These are phyloP conservation scores for Platyrinchus mystaceus DNA, from an alignment of 2,797 vertebrate species.

Conservation along the genomic window DNA sequence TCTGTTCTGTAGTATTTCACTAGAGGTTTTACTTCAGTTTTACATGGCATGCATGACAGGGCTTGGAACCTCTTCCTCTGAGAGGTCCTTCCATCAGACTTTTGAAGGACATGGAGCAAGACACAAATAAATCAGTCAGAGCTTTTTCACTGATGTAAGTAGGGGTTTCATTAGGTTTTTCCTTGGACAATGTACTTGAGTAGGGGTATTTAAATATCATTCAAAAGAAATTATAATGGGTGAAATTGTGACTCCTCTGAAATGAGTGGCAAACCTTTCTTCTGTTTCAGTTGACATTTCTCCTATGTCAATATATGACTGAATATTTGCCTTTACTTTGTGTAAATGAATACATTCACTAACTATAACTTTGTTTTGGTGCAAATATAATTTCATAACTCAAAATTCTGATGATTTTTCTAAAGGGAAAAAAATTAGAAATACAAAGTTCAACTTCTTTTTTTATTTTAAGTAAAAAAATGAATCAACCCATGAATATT, in stretches of 20 bases:
- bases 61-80: neutral
- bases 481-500: neutral
- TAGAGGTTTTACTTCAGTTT: neutral
- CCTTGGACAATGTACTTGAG: neutral
- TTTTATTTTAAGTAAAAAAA: neutral
- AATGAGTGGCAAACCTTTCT: neutral
- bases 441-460: neutral
- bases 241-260: neutral
- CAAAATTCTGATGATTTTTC: neutral
- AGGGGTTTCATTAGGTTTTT: neutral
- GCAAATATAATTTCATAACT: neutral
- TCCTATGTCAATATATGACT: neutral
- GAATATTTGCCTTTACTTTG: accelerated
- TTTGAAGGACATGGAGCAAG: neutral
- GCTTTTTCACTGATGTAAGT: neutral
- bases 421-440: neutral
- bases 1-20: neutral
- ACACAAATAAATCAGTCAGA: neutral
- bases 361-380: neutral
- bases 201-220: neutral
- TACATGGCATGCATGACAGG: accelerated
- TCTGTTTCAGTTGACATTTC: neutral
- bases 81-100: neutral
- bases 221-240: neutral
- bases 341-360: neutral